These are phyloP conservation scores for Leistus spinibarbis DNA, from an alignment of 2,888 invertebrate genomes.

Conservation along the genomic window DNA sequence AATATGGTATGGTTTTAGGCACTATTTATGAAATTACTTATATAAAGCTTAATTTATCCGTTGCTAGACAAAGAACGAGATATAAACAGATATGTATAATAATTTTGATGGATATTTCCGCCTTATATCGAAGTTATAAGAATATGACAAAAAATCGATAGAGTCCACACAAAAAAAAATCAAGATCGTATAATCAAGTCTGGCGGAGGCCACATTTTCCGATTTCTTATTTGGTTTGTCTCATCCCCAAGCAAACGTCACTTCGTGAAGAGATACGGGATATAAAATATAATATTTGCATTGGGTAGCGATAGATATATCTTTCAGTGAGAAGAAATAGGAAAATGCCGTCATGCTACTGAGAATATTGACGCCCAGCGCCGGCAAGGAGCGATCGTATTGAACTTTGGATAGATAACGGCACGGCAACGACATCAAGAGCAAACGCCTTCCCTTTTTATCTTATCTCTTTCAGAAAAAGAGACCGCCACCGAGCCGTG, in stretches of 20 bases:
- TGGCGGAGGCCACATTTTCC: neutral
- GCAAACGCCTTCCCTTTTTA: neutral
- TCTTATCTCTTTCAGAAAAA: neutral
- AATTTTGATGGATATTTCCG: too few species aligned
- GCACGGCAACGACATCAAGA: neutral
- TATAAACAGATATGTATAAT: too few species aligned
- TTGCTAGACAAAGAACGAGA: too few species aligned
- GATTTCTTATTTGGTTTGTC: constrained; percentile 35
- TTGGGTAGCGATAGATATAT: constrained; percentile 25
- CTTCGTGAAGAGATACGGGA: constrained; percentile 32
- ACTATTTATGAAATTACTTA: too few species aligned
- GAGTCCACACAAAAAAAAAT: too few species aligned
- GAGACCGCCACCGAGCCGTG: neutral
- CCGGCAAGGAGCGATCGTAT: constrained; percentile 18
- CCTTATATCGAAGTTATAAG: too few species aligned
- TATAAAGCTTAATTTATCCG: too few species aligned
- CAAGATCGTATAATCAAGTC: neutral
- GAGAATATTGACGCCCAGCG: constrained; percentile 25
- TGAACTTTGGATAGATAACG: constrained; percentile 37
- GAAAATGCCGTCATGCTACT: constrained; percentile 23
- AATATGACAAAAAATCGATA: too few species aligned
- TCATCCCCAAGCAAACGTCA: constrained; percentile 32
- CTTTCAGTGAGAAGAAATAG: constrained; percentile 21
- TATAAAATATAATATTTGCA: constrained; percentile 38
- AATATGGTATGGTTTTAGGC: too few species aligned